Evolutionary conservation across 2,797 vertebrate genomes (phyloP).

Genomic region (Phrynocephalus forsythii): DNA sequence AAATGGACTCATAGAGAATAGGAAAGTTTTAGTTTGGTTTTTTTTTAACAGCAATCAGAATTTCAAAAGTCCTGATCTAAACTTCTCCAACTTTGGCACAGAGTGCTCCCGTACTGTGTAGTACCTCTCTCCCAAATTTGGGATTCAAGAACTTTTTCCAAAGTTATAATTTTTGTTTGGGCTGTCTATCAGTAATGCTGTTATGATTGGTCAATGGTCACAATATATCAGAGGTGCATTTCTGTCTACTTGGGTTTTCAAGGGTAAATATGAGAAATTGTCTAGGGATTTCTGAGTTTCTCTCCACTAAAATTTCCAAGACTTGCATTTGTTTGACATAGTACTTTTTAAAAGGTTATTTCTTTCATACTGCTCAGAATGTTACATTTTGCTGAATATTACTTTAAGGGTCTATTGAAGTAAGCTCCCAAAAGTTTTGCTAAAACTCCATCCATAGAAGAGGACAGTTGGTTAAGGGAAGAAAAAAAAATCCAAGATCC

Average conservation of each 20-base stretch:
- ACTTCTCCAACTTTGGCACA: too few species aligned
- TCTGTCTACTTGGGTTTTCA: background rate
- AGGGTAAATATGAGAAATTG: slow-evolving; percentile 22
- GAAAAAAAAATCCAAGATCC: slow-evolving; percentile 47
- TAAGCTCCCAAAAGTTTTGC: slow-evolving; percentile 35
- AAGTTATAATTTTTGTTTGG: too few species aligned
- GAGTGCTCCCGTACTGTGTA: too few species aligned
- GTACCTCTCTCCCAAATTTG: too few species aligned
- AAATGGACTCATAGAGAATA: too few species aligned
- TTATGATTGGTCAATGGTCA: too few species aligned
- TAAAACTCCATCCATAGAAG: slow-evolving; percentile 47
- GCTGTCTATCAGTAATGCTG: too few species aligned
- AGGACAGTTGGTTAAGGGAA: slow-evolving; percentile 43
- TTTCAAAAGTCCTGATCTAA: too few species aligned
- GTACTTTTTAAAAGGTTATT: slow-evolving; percentile 11
- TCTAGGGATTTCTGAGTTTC: slow-evolving; percentile 24
- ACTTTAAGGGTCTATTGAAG: slow-evolving; percentile 34
- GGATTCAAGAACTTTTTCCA: too few species aligned
- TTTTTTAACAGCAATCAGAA: too few species aligned
- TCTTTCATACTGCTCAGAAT: slow-evolving; percentile 26
- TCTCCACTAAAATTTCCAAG: background rate
- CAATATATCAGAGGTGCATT: too few species aligned
- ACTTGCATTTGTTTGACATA: slow-evolving; percentile 14
- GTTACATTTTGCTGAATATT: slow-evolving; percentile 28
- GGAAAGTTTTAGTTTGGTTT: too few species aligned